Conservation (phyloP, 2,888 invertebrate genomes). For the Netelia fuscicornis region DNA sequence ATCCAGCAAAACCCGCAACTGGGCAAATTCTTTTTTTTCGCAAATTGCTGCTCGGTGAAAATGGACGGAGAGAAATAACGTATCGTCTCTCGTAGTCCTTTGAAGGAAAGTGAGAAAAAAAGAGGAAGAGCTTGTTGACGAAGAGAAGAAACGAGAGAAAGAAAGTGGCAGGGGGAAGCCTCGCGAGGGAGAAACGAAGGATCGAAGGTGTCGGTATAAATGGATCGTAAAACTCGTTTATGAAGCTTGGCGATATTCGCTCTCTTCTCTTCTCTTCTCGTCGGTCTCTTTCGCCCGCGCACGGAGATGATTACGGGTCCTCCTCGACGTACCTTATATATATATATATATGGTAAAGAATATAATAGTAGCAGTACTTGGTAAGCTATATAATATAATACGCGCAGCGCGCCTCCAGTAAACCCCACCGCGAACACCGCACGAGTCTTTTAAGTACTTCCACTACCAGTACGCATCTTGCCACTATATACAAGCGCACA, state of each 20-base stretch:
- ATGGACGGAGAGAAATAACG: too few relatives aligned
- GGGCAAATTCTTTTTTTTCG: too few relatives aligned
- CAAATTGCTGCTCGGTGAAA: too few relatives aligned
- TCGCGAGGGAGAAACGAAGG: constrained; percentile 73
- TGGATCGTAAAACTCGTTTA: constrained; percentile 79
- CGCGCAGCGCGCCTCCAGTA: constrained; percentile 18
- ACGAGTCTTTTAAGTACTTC: constrained; percentile 42
- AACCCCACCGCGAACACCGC: constrained; percentile 16
- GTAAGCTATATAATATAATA: constrained; percentile 32
- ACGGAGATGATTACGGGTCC: constrained; percentile 56
- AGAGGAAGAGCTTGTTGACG: constrained; percentile 8
- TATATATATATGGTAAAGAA: too few relatives aligned
- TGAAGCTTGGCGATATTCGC: constrained; percentile 72
- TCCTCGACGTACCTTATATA: background rate
- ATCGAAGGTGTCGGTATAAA: constrained; percentile 76
- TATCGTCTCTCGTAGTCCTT: background rate
- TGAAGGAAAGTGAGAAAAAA: background rate
- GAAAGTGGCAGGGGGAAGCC: constrained; percentile 15
- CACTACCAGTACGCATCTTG: background rate
- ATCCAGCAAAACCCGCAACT: too few relatives aligned
- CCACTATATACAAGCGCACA: background rate
- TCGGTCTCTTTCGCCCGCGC: constrained; percentile 51
- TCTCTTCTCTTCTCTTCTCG: constrained; percentile 56
- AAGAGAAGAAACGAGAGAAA: background rate
- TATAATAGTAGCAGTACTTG: constrained; percentile 42